Percentiles rank a stretch among this genome's conserved stretches.
These are phyloP conservation scores for Crocallis elinguaria DNA, from an alignment of 2,888 invertebrate genomes.

Conservation along the genomic window DNA sequence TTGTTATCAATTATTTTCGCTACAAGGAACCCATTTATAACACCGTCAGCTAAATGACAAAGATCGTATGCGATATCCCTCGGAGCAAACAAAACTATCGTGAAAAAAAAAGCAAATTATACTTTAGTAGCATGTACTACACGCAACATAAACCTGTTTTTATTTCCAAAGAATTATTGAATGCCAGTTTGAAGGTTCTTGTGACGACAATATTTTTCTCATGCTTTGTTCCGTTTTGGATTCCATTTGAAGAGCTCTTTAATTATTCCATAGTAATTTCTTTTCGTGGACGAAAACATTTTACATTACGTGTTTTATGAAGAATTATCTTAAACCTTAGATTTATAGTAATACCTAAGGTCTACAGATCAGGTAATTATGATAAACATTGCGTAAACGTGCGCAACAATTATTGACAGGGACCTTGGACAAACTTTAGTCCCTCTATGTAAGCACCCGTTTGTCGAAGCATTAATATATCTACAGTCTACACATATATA, in stretches of 20 bases:
- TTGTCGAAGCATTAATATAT: constrained; percentile 4
- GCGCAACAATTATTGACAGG: constrained; percentile 14
- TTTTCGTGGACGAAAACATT: neutral
- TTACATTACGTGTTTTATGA: constrained; percentile 10
- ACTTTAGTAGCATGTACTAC: no score
- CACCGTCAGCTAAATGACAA: neutral
- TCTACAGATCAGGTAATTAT: constrained; percentile 11
- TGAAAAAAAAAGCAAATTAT: no score
- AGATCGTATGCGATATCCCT: no score
- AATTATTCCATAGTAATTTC: neutral
- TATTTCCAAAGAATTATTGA: no score
- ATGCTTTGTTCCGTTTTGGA: no score
- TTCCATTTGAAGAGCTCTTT: neutral
- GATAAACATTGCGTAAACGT: constrained; percentile 21
- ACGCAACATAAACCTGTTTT: no score
- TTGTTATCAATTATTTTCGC: no score
- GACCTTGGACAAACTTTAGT: constrained; percentile 11
- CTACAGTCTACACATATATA: no score
- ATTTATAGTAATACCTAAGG: neutral
- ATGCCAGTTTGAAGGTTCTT: no score
- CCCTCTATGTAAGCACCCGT: neutral
- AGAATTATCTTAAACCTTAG: no score
- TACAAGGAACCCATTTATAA: neutral
- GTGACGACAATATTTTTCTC: no score
- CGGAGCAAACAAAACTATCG: no score